Evolutionary conservation across 1,140 invertebrate genomes (phyloP).

Genomic region (Brachionus rubens): DNA sequence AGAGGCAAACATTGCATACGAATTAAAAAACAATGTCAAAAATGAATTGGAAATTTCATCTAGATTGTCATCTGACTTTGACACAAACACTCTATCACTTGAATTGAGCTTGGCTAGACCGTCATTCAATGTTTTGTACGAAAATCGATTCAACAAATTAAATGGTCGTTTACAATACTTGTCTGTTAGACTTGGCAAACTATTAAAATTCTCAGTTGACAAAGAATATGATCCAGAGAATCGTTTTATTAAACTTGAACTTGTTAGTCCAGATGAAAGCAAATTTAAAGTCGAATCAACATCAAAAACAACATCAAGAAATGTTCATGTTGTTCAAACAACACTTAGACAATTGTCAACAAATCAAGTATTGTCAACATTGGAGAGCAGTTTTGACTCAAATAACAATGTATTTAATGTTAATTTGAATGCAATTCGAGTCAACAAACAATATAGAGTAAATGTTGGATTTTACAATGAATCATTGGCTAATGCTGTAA

Average conservation of each 20-base stretch:
- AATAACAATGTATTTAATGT: slow-evolving; percentile 22
- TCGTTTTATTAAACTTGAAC: slow-evolving; percentile 5
- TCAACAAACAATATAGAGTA: not conserved
- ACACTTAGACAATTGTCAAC: not conserved
- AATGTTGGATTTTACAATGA: slow-evolving; percentile 27
- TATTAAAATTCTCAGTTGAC: slow-evolving; percentile 37
- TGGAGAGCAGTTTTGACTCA: slow-evolving; percentile 22
- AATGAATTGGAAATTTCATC: not conserved
- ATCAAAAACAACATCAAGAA: not conserved
- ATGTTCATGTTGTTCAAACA: not conserved
- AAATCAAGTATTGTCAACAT: not conserved
- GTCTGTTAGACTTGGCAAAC: not conserved
- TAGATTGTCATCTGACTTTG: not conserved
- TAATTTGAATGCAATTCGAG: not conserved
- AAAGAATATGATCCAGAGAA: slow-evolving; percentile 44
- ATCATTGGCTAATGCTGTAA: slow-evolving; percentile 6
- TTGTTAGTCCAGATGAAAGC: slow-evolving; percentile 25
- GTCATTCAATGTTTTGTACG: not conserved
- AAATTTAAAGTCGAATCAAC: not conserved
- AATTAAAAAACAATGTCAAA: slow-evolving; percentile 1
- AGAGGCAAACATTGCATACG: not conserved
- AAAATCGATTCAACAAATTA: slow-evolving; percentile 42
- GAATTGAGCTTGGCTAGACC: slow-evolving; percentile 33
- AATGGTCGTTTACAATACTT: slow-evolving; percentile 24
- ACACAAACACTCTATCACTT: not conserved